Percentiles rank a stretch among this genome's conserved stretches.
Evolutionary conservation across 2,797 vertebrate genomes (phyloP).

Genomic region (Danio choprae): DNA sequence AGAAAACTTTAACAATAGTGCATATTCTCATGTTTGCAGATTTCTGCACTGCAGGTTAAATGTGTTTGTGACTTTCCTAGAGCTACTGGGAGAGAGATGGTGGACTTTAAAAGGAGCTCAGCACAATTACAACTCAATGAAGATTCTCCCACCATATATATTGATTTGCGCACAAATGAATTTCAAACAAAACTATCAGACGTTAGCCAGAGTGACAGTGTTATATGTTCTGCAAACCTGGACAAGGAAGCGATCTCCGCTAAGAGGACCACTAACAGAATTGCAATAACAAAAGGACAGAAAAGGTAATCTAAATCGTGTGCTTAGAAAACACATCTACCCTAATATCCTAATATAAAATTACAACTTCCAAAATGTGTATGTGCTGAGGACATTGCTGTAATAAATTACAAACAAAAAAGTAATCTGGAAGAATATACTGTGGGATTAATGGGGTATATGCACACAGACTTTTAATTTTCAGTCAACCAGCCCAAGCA

Average conservation of each 20-base stretch:
- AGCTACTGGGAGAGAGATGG: conserved; percentile 19
- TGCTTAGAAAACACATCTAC: no score
- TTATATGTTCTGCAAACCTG: background rate
- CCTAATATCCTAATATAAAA: background rate
- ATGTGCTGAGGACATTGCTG: background rate
- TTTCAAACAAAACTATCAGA: conserved; percentile 51
- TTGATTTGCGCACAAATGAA: conserved; percentile 61
- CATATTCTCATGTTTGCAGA: background rate
- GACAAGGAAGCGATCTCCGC: background rate
- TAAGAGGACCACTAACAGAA: conserved; percentile 2
- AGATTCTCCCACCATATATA: conserved; percentile 63
- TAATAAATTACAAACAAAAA: background rate
- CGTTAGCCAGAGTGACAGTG: conserved; percentile 40
- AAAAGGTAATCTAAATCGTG: conserved; percentile 8
- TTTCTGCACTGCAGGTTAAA: background rate
- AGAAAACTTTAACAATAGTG: background rate
- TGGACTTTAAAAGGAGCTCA: conserved; percentile 6
- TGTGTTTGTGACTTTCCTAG: conserved; percentile 44
- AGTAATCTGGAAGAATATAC: background rate
- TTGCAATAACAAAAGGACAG: background rate
- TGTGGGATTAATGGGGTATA: no score
- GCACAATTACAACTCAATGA: conserved; percentile 41
- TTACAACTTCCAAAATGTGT: background rate
- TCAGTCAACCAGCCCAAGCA: no score
- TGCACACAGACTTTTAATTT: no score